Evolutionary conservation across 1,140 invertebrate genomes (phyloP), one percentile per base, ranked within the genome.

Genomic region (Neodiprion lecontei): DNA sequence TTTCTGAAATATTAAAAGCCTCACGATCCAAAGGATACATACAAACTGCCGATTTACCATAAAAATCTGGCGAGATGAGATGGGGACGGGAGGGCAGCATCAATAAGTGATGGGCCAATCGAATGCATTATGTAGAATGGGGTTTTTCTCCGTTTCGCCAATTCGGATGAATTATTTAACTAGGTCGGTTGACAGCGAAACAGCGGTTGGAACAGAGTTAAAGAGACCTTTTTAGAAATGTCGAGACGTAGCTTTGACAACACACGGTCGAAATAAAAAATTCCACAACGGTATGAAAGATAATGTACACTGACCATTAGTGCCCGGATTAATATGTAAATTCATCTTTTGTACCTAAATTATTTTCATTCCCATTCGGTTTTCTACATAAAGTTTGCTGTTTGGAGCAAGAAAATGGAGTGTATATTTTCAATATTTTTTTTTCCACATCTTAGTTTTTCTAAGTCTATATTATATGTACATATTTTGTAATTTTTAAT

Each of bases 1-100:
- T 74, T 67, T 40, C 2, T 85, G 2, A 80, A 84, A 80, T 82
- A 84, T 85, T 83, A 50, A 85, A n/a, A 74, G 67, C 28, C 61
- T 71, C 66, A 74, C 70, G 28, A 70, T 72, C 67, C 14, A 23
- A 70, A n/a, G 75, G 53, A 61, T 79, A 78, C 84, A 85, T 85
- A 84, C 80, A 80, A 85, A 86, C 83, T 73, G 83, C 76, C 70
- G 78, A 79, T 85, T 86, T 84, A 82, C 77, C 79, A 69, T 78
- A 76, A 75, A 76, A 61, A 79, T 80, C 81, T 77, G 74, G 78
- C 70, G 71, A 69, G 71, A 80, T 1, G 10, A 9, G 66, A 68
- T 75, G 74, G 74, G 53, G 53, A 61, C n/a, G 53, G 9, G 53
- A 12, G 53, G 53, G 53, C n/a, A 61, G 11, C 53, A 61, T 61